These are phyloP conservation scores for Aporophyla nigra DNA, from an alignment of 2,888 invertebrate genomes.

Conservation along the genomic window DNA sequence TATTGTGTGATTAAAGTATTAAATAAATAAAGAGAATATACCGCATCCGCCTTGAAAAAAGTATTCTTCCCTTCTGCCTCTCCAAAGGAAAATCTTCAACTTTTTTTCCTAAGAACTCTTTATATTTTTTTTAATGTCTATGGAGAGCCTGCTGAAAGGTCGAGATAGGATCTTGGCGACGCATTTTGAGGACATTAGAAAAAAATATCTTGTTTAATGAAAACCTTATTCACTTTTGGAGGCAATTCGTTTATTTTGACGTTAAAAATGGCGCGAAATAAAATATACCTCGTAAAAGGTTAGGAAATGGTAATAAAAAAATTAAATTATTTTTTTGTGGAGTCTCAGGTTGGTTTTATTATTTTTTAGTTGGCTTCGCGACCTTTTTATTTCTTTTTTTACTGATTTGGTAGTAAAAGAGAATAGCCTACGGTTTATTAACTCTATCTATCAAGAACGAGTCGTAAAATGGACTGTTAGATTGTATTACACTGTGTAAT, in stretches of 20 bases:
- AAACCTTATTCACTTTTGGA: constrained; percentile 59
- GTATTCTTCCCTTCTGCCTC: constrained; percentile 24
- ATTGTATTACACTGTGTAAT: not conserved
- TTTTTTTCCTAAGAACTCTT: constrained; percentile 81
- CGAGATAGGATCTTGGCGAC: constrained; percentile 72
- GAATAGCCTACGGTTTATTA: constrained; percentile 16
- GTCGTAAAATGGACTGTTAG: constrained; percentile 4
- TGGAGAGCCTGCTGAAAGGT: constrained; percentile 78
- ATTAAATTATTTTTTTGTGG: constrained; percentile 55
- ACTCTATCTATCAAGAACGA: constrained; percentile 26
- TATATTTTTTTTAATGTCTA: constrained; percentile 85
- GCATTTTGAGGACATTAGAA: constrained; percentile 69
- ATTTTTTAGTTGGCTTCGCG: constrained; percentile 40
- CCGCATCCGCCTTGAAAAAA: constrained; percentile 64
- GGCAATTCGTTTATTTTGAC: constrained; percentile 68
- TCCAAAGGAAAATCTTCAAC: constrained; percentile 75
- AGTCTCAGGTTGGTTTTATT: constrained; percentile 41
- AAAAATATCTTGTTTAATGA: constrained; percentile 68
- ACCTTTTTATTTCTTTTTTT: constrained; percentile 40
- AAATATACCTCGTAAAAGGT: constrained; percentile 54
- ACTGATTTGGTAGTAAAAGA: constrained; percentile 40
- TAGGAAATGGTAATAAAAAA: constrained; percentile 58
- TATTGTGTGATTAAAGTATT: too few species aligned
- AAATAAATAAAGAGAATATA: constrained; percentile 11
- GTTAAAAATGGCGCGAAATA: constrained; percentile 58